Percentiles rank a stretch among this genome's conserved stretches.
phyloP scores from a whole-genome alignment of 35 echinoderm and acorn worm genomes.

The Hemicentrotus pulcherrimus region DNA sequence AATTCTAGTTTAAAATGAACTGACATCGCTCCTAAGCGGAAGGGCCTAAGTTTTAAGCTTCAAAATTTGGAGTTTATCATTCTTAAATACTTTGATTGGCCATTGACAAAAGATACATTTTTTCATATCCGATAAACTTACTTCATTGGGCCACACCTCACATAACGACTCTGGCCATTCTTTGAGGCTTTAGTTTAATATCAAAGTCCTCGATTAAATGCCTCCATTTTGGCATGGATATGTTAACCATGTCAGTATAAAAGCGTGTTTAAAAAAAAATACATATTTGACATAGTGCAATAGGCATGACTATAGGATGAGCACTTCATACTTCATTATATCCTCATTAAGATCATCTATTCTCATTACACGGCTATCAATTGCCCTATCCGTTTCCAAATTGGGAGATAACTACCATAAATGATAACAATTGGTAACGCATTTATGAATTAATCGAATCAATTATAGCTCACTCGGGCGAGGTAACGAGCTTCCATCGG shows the following conservation, averaged over 20 bases:
- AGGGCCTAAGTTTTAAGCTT: too few species aligned
- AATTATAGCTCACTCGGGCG: background rate
- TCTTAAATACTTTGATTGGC: too few species aligned
- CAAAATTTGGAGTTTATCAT: too few species aligned
- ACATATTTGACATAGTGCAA: background rate
- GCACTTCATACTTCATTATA: background rate
- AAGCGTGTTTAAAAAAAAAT: background rate
- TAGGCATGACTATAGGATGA: background rate
- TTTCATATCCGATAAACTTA: background rate
- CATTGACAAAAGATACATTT: too few species aligned
- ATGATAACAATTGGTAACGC: background rate
- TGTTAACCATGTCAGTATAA: background rate
- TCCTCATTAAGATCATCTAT: background rate
- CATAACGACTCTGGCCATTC: background rate
- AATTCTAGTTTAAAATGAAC: background rate
- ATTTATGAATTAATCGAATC: conserved; percentile 6
- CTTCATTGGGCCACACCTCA: background rate
- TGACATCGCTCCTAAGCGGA: background rate
- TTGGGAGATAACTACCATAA: background rate
- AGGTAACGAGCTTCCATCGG: background rate
- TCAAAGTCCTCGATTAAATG: background rate
- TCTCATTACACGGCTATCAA: background rate
- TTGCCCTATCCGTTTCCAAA: background rate
- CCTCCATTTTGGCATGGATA: background rate
- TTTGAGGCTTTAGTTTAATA: background rate